Base-by-base conservation (phyloP, 2,113 vertebrate genomes). In the Limnothrissa miodon region DNA sequence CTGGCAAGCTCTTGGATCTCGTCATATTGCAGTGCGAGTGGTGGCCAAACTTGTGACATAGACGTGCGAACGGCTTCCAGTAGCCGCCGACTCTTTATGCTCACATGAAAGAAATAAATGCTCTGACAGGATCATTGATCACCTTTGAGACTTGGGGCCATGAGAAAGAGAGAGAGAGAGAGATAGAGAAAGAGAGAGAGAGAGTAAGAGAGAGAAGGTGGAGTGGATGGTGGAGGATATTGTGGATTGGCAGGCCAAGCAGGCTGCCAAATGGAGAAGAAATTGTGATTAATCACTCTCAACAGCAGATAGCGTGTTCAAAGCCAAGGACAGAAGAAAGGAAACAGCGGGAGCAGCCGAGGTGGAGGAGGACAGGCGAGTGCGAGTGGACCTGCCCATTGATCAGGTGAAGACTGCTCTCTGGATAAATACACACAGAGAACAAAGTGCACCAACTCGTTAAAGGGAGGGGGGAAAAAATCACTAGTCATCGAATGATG, bases 211-310 rank as follows among this genome's bases (percentile, higher is more conserved):
- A 66, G n/a, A 66, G n/a, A 82, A n/a, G 5, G 25, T 82, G 80
- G 46, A 79, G 21, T 39, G 39, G n/a, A n/a, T n/a, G n/a, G n/a
- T n/a, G n/a, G n/a, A 78, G 81, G 82, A 66, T 83, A 86, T 70
- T 70, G 62, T 78, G 42, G 59, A 87, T 82, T 81, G 62, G 48
- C 46, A 80, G 59, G 33, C 45, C 78, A 70, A 62, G 66, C 33
- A 17, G 66, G 91, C 90, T 85, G 51, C 46, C 89, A 92, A 85
- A 83, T 44, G 85, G 86, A 88, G 87, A 89, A 83, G 90, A 93
- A 94, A 95, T 90, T 85, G 90, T 92, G 93, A 95, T 94, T 93
- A 93, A 94, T 94, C 87, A 48, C 90, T 90, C 90, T 92, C 89
- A 89, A 87, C 85, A 94, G 94, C 91, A 85, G 90, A 90, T 89